Percentiles rank a stretch among this genome's conserved stretches.
Evolutionary conservation across 2,113 vertebrate genomes (phyloP).

Genomic region (Brachyhypopomus gauderio): DNA sequence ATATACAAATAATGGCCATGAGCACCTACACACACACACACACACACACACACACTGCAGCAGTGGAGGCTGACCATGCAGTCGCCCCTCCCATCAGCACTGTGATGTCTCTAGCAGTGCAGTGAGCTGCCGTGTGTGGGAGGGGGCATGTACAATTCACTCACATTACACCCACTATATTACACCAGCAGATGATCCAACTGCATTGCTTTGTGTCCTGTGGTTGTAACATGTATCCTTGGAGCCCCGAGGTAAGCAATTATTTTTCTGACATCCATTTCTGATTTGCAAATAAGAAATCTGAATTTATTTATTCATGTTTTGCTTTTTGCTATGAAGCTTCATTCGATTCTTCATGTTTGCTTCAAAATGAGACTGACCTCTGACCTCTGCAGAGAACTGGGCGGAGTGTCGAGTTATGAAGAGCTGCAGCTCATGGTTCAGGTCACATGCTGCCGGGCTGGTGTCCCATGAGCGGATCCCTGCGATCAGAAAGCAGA

Average conservation of each 20-base stretch:
- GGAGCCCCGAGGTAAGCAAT: background rate
- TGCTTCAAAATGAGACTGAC: conserved; percentile 72
- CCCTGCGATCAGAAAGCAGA: conserved; percentile 71
- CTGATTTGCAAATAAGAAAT: background rate
- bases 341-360: background rate
- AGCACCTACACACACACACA: background rate
- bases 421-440: conserved; percentile 89
- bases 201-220: conserved; percentile 19
- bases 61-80: conserved; percentile 38
- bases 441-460: conserved; percentile 81
- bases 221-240: conserved; percentile 15
- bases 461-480: conserved; percentile 91
- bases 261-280: background rate
- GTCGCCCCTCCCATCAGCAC: conserved; percentile 51
- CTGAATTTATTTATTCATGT: background rate
- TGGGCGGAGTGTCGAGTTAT: conserved; percentile 92
- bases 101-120: conserved; percentile 50
- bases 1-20: no score
- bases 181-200: conserved; percentile 21
- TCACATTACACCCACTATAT: conserved; percentile 26
- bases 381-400: conserved; percentile 96
- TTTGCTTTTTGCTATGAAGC: background rate
- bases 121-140: conserved; percentile 36
- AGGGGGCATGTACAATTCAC: conserved; percentile 24
- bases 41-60: conserved; percentile 46